Percentiles rank a stretch among this genome's conserved stretches.
Evolutionary conservation across 2,113 vertebrate genomes (phyloP).

Genomic region (Chrysochloris asiatica): DNA sequence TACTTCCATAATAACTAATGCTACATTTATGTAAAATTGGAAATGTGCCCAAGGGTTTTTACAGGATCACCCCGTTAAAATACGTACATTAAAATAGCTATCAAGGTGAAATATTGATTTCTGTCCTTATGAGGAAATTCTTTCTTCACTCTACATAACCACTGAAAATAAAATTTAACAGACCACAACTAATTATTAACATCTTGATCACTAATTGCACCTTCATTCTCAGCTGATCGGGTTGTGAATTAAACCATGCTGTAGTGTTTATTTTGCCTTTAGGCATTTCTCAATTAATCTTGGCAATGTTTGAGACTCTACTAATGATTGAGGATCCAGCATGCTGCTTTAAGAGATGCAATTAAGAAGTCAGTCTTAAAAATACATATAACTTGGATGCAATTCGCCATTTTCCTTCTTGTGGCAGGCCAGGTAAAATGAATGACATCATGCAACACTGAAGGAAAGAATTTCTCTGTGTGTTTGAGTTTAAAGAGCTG

Average conservation of each 20-base stretch:
- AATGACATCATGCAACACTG: slow-evolving; percentile 56
- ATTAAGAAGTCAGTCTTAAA: slow-evolving; percentile 66
- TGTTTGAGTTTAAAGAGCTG: slow-evolving; percentile 5
- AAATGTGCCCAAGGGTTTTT: slow-evolving; percentile 66
- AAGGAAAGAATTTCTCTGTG: slow-evolving; percentile 26
- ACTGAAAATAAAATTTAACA: slow-evolving; percentile 66
- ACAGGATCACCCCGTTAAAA: slow-evolving; percentile 67
- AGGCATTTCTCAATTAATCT: slow-evolving; percentile 72
- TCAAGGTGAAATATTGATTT: slow-evolving; percentile 72
- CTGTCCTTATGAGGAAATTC: slow-evolving; percentile 59
- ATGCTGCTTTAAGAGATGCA: slow-evolving; percentile 63
- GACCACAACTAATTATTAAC: slow-evolving; percentile 75
- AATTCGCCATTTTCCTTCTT: slow-evolving; percentile 70
- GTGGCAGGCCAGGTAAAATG: slow-evolving; percentile 73
- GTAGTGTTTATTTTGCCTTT: slow-evolving; percentile 75
- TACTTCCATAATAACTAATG: slow-evolving; percentile 72
- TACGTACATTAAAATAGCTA: slow-evolving; percentile 72
- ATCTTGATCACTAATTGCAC: slow-evolving; percentile 69
- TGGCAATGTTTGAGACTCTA: slow-evolving; percentile 68
- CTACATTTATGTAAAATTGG: slow-evolving; percentile 61
- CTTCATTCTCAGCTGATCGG: slow-evolving; percentile 62
- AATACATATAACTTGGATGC: slow-evolving; percentile 62
- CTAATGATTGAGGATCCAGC: slow-evolving; percentile 53
- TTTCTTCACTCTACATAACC: slow-evolving; percentile 64
- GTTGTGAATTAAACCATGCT: slow-evolving; percentile 63